Evolutionary conservation across 2,888 invertebrate genomes (phyloP), one percentile per base, ranked within the genome.

Genomic region (Cremastinae sp.): DNA sequence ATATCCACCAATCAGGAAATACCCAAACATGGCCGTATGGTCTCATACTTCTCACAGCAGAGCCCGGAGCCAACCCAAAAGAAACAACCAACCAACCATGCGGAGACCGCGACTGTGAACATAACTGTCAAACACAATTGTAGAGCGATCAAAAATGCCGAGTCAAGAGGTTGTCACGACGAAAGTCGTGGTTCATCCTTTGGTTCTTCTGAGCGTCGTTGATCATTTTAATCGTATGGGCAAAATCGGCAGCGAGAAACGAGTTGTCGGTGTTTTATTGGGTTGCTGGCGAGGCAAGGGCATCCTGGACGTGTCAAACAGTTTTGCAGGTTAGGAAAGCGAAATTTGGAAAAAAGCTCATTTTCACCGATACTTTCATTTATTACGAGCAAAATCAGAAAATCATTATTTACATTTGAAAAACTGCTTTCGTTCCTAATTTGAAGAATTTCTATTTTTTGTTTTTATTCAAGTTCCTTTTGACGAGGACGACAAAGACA

Each of bases 211-310:
- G 79, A 98, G 98, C 91, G 99, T 99, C 76, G 99, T 99, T 80
- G 99, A 99, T 90, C 99, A 99, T 91, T 99, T 98, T 89, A 99
- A 98, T 91, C 95, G 99, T 71, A 98, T 99, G 97, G 98, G 98
- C 55, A 99, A 99, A 93, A 97, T 98, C 85, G 98, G 98, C 20
- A 98, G 98, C 90, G 97, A 98, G 86, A 98, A 98, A 90, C 93
- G 99, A 85, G 99, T 99, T 43, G 98, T 99, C 71, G 99, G 99
- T 78, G 98, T 99, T 75, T 93, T 99, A 66, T 92, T 99, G 65
- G 99, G 99, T 14, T 96, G 97, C 83, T 97, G 98, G 96, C 93
- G 97, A 89, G 95, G 96, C 61, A 98, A 98, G 91, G 98, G 98
- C 47, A 95, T 98, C 66, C 91, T 99, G 62, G 99, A 99, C 90